Percentiles rank a stretch among this genome's conserved stretches.
These are phyloP conservation scores for Mustela lutreola DNA, from an alignment of 2,113 vertebrate species.

Conservation along the genomic window DNA sequence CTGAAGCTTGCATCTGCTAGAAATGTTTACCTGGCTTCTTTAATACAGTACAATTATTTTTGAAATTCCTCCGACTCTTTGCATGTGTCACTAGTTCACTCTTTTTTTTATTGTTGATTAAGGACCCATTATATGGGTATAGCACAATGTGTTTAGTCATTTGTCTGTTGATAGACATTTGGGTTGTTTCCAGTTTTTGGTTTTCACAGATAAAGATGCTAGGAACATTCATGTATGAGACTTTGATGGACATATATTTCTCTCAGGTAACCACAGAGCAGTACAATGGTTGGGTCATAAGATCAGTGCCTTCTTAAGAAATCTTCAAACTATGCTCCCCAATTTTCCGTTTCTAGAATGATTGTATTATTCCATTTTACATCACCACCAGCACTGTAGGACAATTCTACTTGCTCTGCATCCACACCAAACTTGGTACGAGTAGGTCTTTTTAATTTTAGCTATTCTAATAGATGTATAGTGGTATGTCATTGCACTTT, in stretches of 20 bases:
- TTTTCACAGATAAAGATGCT: neutral
- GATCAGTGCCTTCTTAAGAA: neutral
- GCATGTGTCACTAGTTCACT: neutral
- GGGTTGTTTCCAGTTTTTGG: neutral
- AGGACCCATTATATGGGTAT: neutral
- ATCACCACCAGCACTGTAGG: neutral
- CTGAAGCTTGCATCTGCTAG: neutral
- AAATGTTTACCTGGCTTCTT: constrained; percentile 5
- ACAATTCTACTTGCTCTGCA: neutral
- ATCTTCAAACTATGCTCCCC: neutral
- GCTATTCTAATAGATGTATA: neutral
- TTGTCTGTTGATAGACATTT: neutral
- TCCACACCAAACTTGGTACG: neutral
- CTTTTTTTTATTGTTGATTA: neutral
- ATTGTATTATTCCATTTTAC: neutral
- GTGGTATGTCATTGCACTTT: neutral
- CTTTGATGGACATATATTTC: neutral
- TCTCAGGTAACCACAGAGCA: neutral
- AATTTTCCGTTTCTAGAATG: neutral
- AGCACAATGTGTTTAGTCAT: neutral
- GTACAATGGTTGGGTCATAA: neutral
- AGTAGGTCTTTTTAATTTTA: neutral
- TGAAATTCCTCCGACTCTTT: neutral
- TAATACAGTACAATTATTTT: neutral
- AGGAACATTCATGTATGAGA: neutral